Percentiles rank a stretch among this genome's conserved stretches.
phyloP scores from a whole-genome alignment of 1,140 invertebrate species.

The Drosophila jambulina region DNA sequence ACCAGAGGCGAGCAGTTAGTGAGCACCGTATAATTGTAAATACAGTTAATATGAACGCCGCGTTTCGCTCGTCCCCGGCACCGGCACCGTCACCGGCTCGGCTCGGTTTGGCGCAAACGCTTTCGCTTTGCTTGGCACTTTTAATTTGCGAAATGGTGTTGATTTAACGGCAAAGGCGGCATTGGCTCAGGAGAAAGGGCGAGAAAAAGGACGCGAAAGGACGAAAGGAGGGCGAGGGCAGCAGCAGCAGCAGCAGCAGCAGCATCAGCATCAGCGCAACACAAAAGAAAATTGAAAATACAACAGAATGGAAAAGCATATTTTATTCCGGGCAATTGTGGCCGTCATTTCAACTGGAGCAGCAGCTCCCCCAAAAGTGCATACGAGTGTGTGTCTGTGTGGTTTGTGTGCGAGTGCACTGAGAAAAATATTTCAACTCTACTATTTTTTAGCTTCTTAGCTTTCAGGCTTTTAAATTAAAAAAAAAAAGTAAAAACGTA shows the following conservation, averaged over 20 bases:
- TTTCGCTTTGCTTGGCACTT: slow-evolving; percentile 71
- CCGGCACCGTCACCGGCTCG: slow-evolving; percentile 1
- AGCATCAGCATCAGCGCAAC: slow-evolving; percentile 30
- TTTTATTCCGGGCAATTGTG: slow-evolving; percentile 71
- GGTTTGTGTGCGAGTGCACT: slow-evolving; percentile 5
- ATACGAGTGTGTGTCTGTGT: slow-evolving; percentile 5
- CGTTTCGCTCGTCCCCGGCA: not conserved
- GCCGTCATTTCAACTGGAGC: slow-evolving; percentile 49
- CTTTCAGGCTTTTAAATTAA: not conserved
- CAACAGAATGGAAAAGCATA: slow-evolving; percentile 41
- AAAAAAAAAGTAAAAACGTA: not conserved
- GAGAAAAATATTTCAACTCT: not conserved
- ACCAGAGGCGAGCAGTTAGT: slow-evolving; percentile 36
- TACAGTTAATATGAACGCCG: slow-evolving; percentile 77
- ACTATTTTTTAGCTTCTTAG: too few relatives aligned
- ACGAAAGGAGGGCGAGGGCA: not conserved
- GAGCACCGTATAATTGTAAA: slow-evolving; percentile 76
- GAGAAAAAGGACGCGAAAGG: slow-evolving; percentile 15
- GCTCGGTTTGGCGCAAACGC: slow-evolving; percentile 32
- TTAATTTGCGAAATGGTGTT: slow-evolving; percentile 84
- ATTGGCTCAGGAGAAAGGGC: slow-evolving; percentile 11
- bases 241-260: slow-evolving; percentile 2
- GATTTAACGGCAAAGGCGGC: slow-evolving; percentile 75
- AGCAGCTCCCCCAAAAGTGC: slow-evolving; percentile 10
- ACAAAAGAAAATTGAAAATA: slow-evolving; percentile 75